Conservation (phyloP, 37 sponge, comb jelly and placozoan species). For the Lycopodina hypogea region DNA sequence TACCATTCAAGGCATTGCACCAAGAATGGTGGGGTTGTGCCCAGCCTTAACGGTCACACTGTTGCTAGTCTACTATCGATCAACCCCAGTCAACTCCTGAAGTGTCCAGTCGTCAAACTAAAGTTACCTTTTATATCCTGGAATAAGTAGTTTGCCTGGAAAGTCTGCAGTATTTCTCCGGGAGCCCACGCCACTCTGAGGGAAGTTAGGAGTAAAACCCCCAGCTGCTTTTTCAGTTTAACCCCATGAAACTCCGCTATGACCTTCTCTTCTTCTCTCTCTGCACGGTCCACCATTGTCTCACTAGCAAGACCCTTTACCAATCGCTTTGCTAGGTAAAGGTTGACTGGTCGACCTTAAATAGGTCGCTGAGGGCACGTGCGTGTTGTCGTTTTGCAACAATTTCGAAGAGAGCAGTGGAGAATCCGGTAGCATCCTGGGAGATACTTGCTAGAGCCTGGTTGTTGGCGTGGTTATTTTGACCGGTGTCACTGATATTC, state of each 20-base stretch:
- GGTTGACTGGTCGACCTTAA: neutral
- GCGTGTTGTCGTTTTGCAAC: too few species aligned
- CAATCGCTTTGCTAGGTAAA: neutral
- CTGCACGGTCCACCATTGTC: too few species aligned
- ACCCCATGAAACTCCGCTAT: slow-evolving; percentile 59
- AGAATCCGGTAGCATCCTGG: slow-evolving; percentile 1
- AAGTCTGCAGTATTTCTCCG: slow-evolving; percentile 30
- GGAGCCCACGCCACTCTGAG: slow-evolving; percentile 71
- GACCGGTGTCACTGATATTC: neutral
- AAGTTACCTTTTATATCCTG: slow-evolving; percentile 55
- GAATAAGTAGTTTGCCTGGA: slow-evolving; percentile 50
- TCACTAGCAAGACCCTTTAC: too few species aligned
- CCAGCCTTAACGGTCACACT: too few species aligned
- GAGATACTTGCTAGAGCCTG: neutral
- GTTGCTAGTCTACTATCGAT: too few species aligned
- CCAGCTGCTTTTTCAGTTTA: slow-evolving; percentile 75
- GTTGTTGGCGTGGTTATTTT: neutral
- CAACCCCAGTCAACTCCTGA: too few species aligned
- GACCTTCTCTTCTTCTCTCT: slow-evolving; percentile 34
- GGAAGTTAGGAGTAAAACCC: slow-evolving; percentile 62
- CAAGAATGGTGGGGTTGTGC: too few species aligned
- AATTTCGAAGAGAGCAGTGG: neutral
- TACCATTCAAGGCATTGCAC: too few species aligned
- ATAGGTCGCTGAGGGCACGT: too few species aligned
- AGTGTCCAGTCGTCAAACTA: too few species aligned